These are phyloP conservation scores for Epizoanthus rinbou DNA, from an alignment of 92 coral and sea anemone species.

Conservation along the genomic window DNA sequence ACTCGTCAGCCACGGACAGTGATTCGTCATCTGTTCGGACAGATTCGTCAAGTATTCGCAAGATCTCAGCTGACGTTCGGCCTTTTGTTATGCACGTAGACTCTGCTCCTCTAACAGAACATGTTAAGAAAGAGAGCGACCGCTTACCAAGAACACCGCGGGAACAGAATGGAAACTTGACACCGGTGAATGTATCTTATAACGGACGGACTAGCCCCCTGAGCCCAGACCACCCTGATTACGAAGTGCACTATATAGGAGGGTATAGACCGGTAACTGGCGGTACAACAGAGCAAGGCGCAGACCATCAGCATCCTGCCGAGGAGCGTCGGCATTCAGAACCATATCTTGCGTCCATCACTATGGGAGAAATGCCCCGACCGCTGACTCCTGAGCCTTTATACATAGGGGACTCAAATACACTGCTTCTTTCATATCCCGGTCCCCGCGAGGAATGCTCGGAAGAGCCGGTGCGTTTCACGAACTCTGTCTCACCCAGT, in stretches of 20 bases:
- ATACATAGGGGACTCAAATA: constrained; percentile 13
- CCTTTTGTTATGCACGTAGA: constrained; percentile 44
- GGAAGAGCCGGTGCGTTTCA: constrained; percentile 27
- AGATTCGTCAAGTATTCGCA: neutral
- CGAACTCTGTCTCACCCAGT: constrained; percentile 52
- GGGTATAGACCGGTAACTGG: constrained; percentile 67
- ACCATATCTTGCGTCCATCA: constrained; percentile 40
- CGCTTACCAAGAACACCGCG: constrained; percentile 16
- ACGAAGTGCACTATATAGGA: constrained; percentile 82
- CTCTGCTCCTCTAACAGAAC: constrained; percentile 29
- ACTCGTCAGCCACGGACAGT: constrained; percentile 29
- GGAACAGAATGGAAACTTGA: neutral
- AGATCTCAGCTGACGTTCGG: neutral
- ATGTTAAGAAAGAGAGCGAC: neutral
- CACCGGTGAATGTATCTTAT: constrained; percentile 16
- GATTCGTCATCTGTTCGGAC: constrained; percentile 21
- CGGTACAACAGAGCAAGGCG: neutral
- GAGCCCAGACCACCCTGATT: constrained; percentile 50
- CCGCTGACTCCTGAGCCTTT: constrained; percentile 35
- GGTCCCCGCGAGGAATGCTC: constrained; percentile 30
- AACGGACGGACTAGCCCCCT: constrained; percentile 22
- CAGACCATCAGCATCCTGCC: neutral
- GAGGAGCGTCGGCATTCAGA: constrained; percentile 18
- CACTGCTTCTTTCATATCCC: constrained; percentile 14
- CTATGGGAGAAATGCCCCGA: constrained; percentile 27